Conservation (phyloP, 2,888 invertebrate genomes). For the Ypsolopha sequella region DNA sequence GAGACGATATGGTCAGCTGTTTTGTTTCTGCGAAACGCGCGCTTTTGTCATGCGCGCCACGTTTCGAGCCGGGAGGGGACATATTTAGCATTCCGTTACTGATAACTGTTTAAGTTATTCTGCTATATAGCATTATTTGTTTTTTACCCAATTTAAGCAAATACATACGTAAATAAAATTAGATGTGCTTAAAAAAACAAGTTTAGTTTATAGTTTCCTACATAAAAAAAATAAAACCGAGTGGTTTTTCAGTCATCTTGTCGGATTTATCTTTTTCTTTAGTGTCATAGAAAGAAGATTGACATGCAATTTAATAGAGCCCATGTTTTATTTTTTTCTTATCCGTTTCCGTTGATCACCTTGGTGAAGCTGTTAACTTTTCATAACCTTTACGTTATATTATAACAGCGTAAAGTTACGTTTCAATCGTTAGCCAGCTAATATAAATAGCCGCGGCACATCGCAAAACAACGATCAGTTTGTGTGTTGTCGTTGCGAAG, state of each 20-base stretch:
- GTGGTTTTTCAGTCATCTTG: too few species aligned
- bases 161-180: too few species aligned
- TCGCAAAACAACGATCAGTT: slow-evolving; percentile 29
- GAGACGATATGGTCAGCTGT: neutral
- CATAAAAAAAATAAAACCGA: too few species aligned
- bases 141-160: too few species aligned
- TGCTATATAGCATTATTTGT: too few species aligned
- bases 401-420: neutral
- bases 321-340: too few species aligned
- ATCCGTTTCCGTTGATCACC: neutral
- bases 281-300: too few species aligned
- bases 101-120: neutral
- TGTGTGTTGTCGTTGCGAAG: slow-evolving; percentile 39
- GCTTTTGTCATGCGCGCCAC: slow-evolving; percentile 44
- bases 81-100: neutral
- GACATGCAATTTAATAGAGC: too few species aligned
- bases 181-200: too few species aligned
- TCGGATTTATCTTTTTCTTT: too few species aligned
- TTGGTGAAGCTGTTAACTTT: neutral
- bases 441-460: neutral
- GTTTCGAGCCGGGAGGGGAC: slow-evolving; percentile 7
- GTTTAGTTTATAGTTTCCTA: too few species aligned
- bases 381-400: neutral
- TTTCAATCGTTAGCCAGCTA: neutral
- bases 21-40: slow-evolving; percentile 3